Evolutionary conservation across 2,113 vertebrate species (phyloP), one percentile per base, ranked within the genome.

Genomic region (Geothlypis trichas): DNA sequence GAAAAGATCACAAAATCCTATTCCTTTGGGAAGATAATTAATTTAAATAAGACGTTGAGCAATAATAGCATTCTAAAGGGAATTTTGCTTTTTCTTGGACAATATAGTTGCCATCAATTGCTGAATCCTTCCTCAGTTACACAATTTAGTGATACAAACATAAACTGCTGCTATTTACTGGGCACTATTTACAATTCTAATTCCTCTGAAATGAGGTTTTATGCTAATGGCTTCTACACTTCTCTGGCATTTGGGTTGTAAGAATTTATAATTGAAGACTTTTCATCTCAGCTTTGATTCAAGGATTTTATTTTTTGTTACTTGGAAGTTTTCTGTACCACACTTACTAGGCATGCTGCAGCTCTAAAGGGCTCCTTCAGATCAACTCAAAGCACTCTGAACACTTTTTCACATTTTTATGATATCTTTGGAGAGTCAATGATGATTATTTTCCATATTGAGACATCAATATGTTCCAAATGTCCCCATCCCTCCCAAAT

Each of bases 1-100:
- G 57, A 72, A 89, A 95, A 93, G 58, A 37, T 94, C 93, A 95
- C 85, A 71, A 86, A 81, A 86, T 61, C 39, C 75, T 71, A 63
- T 71, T 57, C 46, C 11, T 77, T 52, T 82, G 47, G 41, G 57
- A 74, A 87, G 24, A 85, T 11, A 81, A 63, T 67, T 55, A 59
- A 72, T 95, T 86, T 83, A 71, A 93, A 89, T 30, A 76, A 67
- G 84, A 47, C 17, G 19, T 91, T 95, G 69, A 88, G 81, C 59
- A 95, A 89, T 74, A 87, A 78, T 57, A 71, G 26, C 20, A 86
- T 62, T 49, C 59, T 83, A 54, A 76, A 63, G 33, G 62, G 41
- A 51, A 84, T 74, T 73, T 84, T 83, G 14, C 21, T 87, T 82
- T 67, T 55, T 67, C 26, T 57, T 58, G 54, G 59, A 49, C 39